Conservation (phyloP, 1,140 invertebrate genomes). For the Reticulitermes speratus region DNA sequence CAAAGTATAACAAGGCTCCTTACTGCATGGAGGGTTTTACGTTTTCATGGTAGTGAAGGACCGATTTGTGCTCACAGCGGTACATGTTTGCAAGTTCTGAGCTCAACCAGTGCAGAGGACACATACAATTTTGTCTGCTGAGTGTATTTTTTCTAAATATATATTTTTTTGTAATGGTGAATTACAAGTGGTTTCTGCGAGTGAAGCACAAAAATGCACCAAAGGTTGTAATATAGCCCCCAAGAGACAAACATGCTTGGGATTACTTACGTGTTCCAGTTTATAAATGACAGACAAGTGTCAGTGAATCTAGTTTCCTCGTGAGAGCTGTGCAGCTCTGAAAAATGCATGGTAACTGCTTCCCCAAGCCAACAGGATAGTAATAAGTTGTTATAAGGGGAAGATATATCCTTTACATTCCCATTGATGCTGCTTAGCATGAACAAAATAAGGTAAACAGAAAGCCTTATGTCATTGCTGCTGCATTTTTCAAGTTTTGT, state of each 20-base stretch:
- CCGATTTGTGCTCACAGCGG: background rate
- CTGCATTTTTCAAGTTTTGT: background rate
- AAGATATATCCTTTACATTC: background rate
- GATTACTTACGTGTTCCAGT: background rate
- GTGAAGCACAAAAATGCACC: constrained; percentile 13
- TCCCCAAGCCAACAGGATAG: background rate
- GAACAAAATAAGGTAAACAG: background rate
- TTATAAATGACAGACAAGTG: too few relatives aligned
- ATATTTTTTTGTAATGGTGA: constrained; percentile 4
- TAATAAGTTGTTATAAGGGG: background rate
- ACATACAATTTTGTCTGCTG: background rate
- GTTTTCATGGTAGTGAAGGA: background rate
- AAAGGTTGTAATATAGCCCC: background rate
- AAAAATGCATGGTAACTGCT: background rate
- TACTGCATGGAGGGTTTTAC: background rate
- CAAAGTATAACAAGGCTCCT: background rate
- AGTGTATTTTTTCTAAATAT: constrained; percentile 18
- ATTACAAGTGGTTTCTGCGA: background rate
- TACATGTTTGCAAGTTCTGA: background rate
- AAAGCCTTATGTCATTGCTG: background rate
- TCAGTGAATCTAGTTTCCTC: background rate
- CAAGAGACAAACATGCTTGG: background rate
- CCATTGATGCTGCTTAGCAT: background rate
- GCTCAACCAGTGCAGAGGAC: background rate
- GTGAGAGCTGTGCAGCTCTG: background rate